Evolutionary conservation across 2,797 vertebrate genomes (phyloP), one percentile per base, ranked within the genome.

Genomic region (Scolopax bukidnonensis): DNA sequence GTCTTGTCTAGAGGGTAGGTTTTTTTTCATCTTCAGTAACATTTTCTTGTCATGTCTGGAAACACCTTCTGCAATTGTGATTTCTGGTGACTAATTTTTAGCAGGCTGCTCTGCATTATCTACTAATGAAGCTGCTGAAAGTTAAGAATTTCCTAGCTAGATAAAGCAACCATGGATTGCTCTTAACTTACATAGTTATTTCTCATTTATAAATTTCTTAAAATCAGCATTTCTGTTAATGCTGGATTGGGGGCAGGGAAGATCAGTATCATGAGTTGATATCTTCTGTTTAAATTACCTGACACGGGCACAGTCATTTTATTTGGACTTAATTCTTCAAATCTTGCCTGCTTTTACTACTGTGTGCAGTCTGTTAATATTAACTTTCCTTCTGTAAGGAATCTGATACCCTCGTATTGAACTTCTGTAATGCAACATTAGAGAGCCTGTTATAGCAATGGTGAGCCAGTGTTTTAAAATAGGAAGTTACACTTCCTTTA

Each of bases 331-430:
- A 79, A 3, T 74, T 90, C 78, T n/a, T 91, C 86, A 74, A 28
- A 54, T 83, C 90, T 30, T 51, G 64, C 17, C 2, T 65, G 60
- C 40, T 50, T 90, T 82, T 90, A 53, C 70, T 89, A 2, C 85
- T 87, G 90, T 80, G 86, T 93, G 81, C 89, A 51, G 54, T 92
- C 96, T 96, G 96, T 95, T 97, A 97, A 97, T 95, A 95, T 96
- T 97, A 96, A 96, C 94, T 93, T 84, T 8, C 41, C 77, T 84
- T 27, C 75, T 65, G 79, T 28, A 76, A 77, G 84, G 91, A 60
- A 75, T 69, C 81, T 23, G 53, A 65, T 92, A 64, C 69, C 43
- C 71, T 89, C 2, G 0, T 16, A 12, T 7, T 89, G 78, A 90
- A 77, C 96, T 59, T 56, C 65, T 89, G 80, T 54, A 56, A 9